Evolutionary conservation across 1,140 invertebrate genomes (phyloP).

Genomic region (Pogonus chalceus): DNA sequence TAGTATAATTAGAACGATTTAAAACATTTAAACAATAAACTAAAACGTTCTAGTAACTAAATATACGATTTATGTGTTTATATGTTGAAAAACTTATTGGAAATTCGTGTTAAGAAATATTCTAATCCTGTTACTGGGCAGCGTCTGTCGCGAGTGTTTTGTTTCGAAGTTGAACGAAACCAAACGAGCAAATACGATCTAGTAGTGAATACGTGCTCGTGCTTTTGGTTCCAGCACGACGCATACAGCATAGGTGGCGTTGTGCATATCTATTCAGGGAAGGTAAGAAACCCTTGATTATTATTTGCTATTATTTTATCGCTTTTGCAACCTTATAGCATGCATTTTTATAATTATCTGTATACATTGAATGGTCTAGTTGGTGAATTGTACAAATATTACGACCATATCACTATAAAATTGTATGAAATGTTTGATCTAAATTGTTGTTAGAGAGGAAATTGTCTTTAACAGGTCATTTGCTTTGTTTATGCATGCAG

Average conservation of each 20-base stretch:
- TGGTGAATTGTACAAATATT: not conserved
- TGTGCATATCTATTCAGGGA: constrained; percentile 27
- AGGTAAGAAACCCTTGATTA: constrained; percentile 29
- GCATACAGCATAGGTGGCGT: constrained; percentile 32
- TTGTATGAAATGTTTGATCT: constrained; percentile 9
- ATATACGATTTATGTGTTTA: not conserved
- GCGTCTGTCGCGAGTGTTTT: not conserved
- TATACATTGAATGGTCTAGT: constrained; percentile 8
- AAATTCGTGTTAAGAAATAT: not conserved
- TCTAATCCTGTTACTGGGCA: constrained; percentile 4
- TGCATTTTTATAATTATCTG: constrained; percentile 16
- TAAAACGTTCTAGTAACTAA: not conserved
- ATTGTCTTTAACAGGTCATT: constrained; percentile 33
- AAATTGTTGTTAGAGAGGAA: constrained; percentile 24
- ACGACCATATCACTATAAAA: constrained; percentile 7
- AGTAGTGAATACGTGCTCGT: constrained; percentile 27
- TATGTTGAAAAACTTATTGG: not conserved
- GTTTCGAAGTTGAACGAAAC: not conserved
- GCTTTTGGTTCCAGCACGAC: constrained; percentile 29
- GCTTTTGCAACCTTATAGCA: constrained; percentile 12
- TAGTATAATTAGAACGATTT: not conserved
- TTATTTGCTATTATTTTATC: constrained; percentile 23
- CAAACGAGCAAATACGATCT: constrained; percentile 9
- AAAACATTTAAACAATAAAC: not conserved
- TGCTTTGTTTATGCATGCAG: constrained; percentile 17